Base-by-base conservation (phyloP, 2,888 invertebrate genomes). In the Loripinus fragilis region DNA sequence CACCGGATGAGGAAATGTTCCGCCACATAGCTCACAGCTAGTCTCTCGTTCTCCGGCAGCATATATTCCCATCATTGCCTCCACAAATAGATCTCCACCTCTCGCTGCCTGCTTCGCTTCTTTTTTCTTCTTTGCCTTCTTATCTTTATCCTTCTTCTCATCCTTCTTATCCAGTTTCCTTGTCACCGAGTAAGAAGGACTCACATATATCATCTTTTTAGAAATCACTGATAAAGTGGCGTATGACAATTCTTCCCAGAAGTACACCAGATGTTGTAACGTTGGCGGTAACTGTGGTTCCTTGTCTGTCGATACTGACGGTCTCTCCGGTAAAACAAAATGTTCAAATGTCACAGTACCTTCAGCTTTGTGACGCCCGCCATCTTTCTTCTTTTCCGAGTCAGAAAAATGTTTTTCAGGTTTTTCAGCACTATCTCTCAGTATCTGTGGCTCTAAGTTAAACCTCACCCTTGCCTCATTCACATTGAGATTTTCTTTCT, bases 1-100 rank as follows among this genome's bases (percentile, higher is more conserved):
- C 0, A 98, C 96, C 0, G 98, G 98, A 76, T 93, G 93, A n/a
- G 94, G 93, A 84, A 91, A 93, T 78, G 92, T 90, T 38, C 92
- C 96, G 5, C 97, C 97, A 92, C 99, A 99, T 48, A 99, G 94
- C 93, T 99, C 98, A 94, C 99, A 99, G 85, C 94, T 78, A 85
- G 94, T 89, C 93, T 95, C 93, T 91, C 95, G 86, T 87, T 93
- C 89, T 1, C 77, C 85, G 1, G 79, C 86, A 28, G 84, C 87
- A 52, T 84, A 83, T 64, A 75, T 78, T 55, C 78, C 70, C 83
- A 73, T 83, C 67, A 90, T 87, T 12, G 89, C 90, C 55, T 91
- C 90, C 8, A 89, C 90, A 84, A 91, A 89, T 67, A 90, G 77
- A 76, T 88, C 88, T n/a, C 88, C 86, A 28, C 85, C 83, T 50